Percentiles rank a stretch among this genome's conserved stretches.
phyloP scores from a whole-genome alignment of 2,113 vertebrate genomes.

The Riparia riparia region DNA sequence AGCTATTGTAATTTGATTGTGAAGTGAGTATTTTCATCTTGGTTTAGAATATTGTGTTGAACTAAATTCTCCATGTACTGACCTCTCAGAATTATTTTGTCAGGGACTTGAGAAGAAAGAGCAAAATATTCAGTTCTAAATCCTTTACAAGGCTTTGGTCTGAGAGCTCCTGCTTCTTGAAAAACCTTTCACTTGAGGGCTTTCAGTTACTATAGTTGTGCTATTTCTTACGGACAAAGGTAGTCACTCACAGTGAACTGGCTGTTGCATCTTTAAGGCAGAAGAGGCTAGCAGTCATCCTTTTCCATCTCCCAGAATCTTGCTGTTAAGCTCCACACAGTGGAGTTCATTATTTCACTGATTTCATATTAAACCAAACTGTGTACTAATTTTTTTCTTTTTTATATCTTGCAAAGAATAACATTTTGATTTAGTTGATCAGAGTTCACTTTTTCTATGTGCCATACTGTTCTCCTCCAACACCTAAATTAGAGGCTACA shows the following conservation, averaged over 20 bases:
- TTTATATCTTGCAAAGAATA: neutral
- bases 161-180: neutral
- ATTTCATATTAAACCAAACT: neutral
- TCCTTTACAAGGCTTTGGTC: neutral
- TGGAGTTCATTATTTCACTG: neutral
- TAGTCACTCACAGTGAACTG: neutral
- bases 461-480: rapidly evolving
- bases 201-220: neutral
- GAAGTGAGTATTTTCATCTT: neutral
- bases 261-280: neutral
- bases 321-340: neutral
- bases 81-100: neutral
- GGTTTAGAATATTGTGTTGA: neutral
- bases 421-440: neutral
- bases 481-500: neutral
- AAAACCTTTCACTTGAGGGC: neutral
- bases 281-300: neutral
- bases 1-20: neutral
- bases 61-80: neutral
- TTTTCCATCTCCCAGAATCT: neutral
- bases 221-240: neutral
- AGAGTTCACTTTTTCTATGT: neutral
- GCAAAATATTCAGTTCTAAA: neutral
- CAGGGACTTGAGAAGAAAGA: neutral
- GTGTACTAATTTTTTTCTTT: too few relatives aligned